Base-by-base conservation (phyloP, 2,113 vertebrate species). In the Bubalus kerabau region DNA sequence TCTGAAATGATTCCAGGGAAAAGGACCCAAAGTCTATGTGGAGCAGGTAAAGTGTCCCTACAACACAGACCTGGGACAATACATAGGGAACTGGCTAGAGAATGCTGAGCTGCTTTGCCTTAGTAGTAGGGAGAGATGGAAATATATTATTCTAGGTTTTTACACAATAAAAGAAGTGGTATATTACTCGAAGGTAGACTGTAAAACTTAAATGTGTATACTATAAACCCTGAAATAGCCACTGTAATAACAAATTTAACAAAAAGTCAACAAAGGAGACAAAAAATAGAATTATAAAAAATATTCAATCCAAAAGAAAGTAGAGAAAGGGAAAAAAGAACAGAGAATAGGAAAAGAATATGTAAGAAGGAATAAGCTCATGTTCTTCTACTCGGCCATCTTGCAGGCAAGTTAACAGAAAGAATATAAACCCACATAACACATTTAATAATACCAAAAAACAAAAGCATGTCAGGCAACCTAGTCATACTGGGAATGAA, bases 381-480 rank as follows among this genome's bases (percentile, higher is more conserved):
- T 11, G 5, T 21, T 50, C 48, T 81, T 81, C 78, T 32, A 81
- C 30, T 81, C 3, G 2, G 14, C 30, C 78, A 81, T 81, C 48
- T 52, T 52, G 48, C 3, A 46, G 43, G 15, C 26, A 48, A 80
- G 43, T 52, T 17, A 21, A 87, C 36, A 71, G 95, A 97, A 96
- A 93, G 10, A 88, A 90, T 24, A 2, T 91, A 16, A 96, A 43
- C 12, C 83, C 24, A 46, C 3, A 90, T 83, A 93, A 95, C 10
- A 82, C 21, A 95, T 84, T 94, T 90, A 85, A 26, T 76, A 95
- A 88, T 12, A 90, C 15, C 24, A 85, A 94, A 88, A 97, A 89
- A 92, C 40, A 2, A 92, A 98, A 94, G 2, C 7, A 76, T 60
- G 17, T 32, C 57, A 92, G 90, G 23, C 60, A 96, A 97, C 8